Evolutionary conservation across 1,140 invertebrate species (phyloP).

Genomic region (Cecropterus lyciades): DNA sequence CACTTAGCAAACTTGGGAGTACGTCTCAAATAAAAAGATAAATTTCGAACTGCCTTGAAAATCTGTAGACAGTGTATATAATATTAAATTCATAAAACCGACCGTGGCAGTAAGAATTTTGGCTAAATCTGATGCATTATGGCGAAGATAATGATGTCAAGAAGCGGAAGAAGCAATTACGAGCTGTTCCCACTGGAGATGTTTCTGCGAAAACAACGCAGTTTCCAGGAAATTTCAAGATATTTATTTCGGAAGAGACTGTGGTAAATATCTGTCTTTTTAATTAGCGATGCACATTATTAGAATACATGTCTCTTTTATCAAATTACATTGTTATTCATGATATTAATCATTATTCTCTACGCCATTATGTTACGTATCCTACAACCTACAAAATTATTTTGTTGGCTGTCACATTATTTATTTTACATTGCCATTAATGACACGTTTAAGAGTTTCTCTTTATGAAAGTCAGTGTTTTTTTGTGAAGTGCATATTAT

Average conservation of each 20-base stretch:
- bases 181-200: slow-evolving; percentile 41
- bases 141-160: slow-evolving; percentile 71
- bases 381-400: no score
- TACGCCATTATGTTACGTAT: no score
- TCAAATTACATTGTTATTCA: no score
- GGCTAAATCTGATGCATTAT: slow-evolving; percentile 62
- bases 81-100: slow-evolving; percentile 46
- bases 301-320: slow-evolving; percentile 7
- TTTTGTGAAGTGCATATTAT: no score
- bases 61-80: slow-evolving; percentile 26
- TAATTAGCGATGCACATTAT: slow-evolving; percentile 18
- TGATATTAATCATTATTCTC: no score
- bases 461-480: no score
- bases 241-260: slow-evolving; percentile 21
- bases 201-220: slow-evolving; percentile 57
- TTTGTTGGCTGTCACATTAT: no score
- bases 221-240: slow-evolving; percentile 51
- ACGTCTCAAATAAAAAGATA: slow-evolving; percentile 22
- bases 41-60: slow-evolving; percentile 12
- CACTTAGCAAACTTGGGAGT: slow-evolving; percentile 28
- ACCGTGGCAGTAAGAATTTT: slow-evolving; percentile 33
- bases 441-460: no score
- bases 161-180: slow-evolving; percentile 74
- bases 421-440: no score
- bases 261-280: slow-evolving; percentile 9